Evolutionary conservation across 2,888 invertebrate species (phyloP).

Genomic region (Pycnomerus fuliginosus): DNA sequence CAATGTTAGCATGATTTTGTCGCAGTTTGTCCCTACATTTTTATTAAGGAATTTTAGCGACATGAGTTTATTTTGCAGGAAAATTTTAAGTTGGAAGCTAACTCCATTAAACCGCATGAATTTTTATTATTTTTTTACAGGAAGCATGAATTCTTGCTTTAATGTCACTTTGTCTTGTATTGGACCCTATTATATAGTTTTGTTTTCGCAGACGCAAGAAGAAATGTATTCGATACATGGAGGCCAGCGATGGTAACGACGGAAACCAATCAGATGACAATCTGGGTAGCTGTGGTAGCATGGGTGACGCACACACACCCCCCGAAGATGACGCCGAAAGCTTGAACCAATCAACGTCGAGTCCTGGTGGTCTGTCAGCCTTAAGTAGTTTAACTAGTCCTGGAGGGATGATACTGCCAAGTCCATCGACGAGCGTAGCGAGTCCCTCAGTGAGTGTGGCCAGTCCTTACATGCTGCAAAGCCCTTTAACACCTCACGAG

Average conservation of each 20-base stretch:
- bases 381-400: conserved; percentile 71
- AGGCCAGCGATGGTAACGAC: conserved; percentile 67
- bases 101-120: conserved; percentile 1
- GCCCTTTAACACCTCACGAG: conserved; percentile 52
- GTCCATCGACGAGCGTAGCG: conserved; percentile 73
- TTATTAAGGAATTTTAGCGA: no score
- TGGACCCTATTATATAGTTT: neutral
- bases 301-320: conserved; percentile 68
- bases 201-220: conserved; percentile 81
- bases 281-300: conserved; percentile 78
- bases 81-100: no score
- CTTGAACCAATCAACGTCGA: conserved; percentile 61
- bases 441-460: conserved; percentile 63
- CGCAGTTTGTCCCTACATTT: no score
- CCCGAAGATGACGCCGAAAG: conserved; percentile 69
- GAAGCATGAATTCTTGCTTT: conserved; percentile 16
- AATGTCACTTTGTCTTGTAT: conserved; percentile 6
- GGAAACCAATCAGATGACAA: conserved; percentile 71
- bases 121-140: conserved; percentile 18
- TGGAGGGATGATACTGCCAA: conserved; percentile 69
- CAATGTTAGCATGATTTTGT: no score
- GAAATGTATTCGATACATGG: conserved; percentile 95
- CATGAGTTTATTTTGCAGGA: no score
- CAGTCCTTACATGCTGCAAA: conserved; percentile 59
- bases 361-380: conserved; percentile 65